Evolutionary conservation across 2,113 vertebrate species (phyloP), one percentile per base, ranked within the genome.

Genomic region (Nerophis ophidion): DNA sequence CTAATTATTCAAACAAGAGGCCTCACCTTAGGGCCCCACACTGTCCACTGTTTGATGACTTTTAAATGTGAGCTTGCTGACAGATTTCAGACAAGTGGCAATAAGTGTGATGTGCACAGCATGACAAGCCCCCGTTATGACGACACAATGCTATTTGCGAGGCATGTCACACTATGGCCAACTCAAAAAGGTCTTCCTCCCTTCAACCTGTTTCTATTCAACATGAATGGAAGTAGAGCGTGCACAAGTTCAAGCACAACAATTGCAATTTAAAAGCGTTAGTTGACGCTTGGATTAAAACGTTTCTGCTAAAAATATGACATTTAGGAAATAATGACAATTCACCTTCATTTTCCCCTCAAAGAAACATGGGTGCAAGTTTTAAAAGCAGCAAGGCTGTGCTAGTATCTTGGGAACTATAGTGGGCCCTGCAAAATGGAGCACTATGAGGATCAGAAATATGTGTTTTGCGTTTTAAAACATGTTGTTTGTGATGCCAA

Each of bases 1-100:
- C 93, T 93, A 93, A 95, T 93, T 92, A 94, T 93, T 94, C 89
- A 90, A 73, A 90, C 86, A 89, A 88, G 85, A 81, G 84, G 88
- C 85, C 87, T 74, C 73, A 72, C 26, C 36, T 61, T 49, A 42
- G 52, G 73, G 74, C 65, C 58, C 57, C 3, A 13, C 76, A 70
- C 72, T 68, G 87, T 87, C 88, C 89, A 85, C 60, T 76, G 88
- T 90, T 87, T 93, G 91, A 93, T 89, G 90, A 84, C 83, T 92
- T 81, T 89, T 89, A 92, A 92, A 93, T 93, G 88, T 87, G 81
- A 72, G 82, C 81, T 76, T 86, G 92, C 89, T 93, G 93, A 94
- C 92, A 93, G 92, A 91, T 83, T 83, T 86, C 85, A 84, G 90
- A 89, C 90, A 86, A 35, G 81, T 54, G 68, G 52, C 65, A 60